Base-by-base conservation (phyloP, 2,888 invertebrate species). In the Lagria hirta region DNA sequence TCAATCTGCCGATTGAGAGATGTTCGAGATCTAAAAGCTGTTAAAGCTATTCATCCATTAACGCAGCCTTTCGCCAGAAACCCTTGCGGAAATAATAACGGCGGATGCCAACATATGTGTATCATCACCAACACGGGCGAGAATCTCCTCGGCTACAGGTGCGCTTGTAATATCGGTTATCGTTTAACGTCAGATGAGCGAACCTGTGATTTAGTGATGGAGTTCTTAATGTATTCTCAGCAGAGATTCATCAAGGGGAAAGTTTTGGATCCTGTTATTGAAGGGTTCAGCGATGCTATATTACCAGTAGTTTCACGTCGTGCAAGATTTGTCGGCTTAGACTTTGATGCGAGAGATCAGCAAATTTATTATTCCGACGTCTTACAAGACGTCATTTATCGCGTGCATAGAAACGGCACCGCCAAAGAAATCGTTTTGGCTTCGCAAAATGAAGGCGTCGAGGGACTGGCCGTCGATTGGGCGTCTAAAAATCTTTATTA, bases 331-430 rank as follows among this genome's bases (percentile, higher is more conserved):
- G 96, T 97, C 0, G 97, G 96, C 0, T 72, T 97, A 20, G 98
- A 98, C 66, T 97, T 92, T 64, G 96, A 97, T 69, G 86, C 92
- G 0, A 75, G 86, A 33, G 88, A 91, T 55, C 84, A 90, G 60
- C 88, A 89, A 60, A 93, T 99, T 53, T 99, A 97, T 71, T 98
- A 96, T 71, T 97, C 97, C 0, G 99, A 99, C 67, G 96, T 98
- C 0, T 78, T 96, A 11, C 90, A 95, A 72, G 93, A 96, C 68
- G 95, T 95, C 0, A 95, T 95, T 52, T 92, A 93, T 68, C 74
- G 87, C 12, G 85, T 88, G 0, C 86, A 86, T 58, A 77, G 86
- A 48, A 88, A 87, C 58, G 88, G 88, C 27, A 84, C 86, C 0
- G 81, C 86, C 0, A 80, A 85, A 14, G 92, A 93, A 72, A 93